phyloP scores from a whole-genome alignment of 2,888 invertebrate genomes.

The Psylliodes chrysocephalus region DNA sequence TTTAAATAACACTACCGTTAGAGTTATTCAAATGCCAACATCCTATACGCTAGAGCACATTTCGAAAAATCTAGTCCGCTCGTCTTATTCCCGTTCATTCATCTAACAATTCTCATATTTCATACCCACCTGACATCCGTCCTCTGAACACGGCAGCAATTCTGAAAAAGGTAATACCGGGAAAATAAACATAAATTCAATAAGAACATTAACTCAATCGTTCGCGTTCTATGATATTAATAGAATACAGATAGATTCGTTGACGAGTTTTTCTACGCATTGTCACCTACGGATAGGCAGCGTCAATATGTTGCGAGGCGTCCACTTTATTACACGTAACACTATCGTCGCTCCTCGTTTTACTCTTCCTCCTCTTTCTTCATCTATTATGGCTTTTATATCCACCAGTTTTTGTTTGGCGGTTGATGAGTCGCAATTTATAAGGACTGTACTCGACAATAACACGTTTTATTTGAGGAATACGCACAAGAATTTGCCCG shows the following conservation, averaged over 20 bases:
- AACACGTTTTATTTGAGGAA: too few species aligned
- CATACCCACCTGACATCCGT: constrained; percentile 30
- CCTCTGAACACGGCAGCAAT: constrained; percentile 23
- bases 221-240: constrained; percentile 56
- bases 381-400: constrained; percentile 39
- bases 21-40: constrained; percentile 13
- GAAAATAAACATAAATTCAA: constrained; percentile 50
- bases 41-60: neutral
- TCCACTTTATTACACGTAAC: constrained; percentile 48
- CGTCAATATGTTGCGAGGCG: constrained; percentile 50
- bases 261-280: constrained; percentile 57
- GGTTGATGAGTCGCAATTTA: constrained; percentile 29
- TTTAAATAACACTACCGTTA: constrained; percentile 20
- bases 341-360: constrained; percentile 42
- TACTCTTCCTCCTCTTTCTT: constrained; percentile 17
- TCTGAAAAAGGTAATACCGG: constrained; percentile 51
- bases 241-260: constrained; percentile 61
- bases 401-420: constrained; percentile 48
- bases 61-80: constrained; percentile 19
- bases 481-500: too few species aligned
- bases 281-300: constrained; percentile 52
- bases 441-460: constrained; percentile 39
- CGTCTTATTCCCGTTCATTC: constrained; percentile 19
- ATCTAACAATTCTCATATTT: constrained; percentile 31
- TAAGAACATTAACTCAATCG: constrained; percentile 32